Percentiles rank a stretch among this genome's conserved stretches.
These are phyloP conservation scores for Mythimna loreyi DNA, from an alignment of 2,888 invertebrate genomes.

Conservation along the genomic window DNA sequence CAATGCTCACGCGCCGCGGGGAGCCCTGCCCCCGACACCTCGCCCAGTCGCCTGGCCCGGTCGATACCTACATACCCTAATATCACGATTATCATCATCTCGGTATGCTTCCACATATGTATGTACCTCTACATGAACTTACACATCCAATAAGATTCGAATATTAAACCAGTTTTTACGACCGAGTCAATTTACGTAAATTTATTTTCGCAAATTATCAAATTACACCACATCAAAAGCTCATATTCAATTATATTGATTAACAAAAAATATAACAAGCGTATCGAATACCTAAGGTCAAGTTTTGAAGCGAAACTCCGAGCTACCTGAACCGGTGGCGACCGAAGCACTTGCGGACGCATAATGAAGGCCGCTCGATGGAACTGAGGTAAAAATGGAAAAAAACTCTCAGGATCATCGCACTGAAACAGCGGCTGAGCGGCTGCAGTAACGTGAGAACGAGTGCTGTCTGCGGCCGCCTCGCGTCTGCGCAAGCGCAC, in stretches of 20 bases:
- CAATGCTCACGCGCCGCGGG: slow-evolving; percentile 88
- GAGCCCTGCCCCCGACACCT: slow-evolving; percentile 85
- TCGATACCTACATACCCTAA: slow-evolving; percentile 78
- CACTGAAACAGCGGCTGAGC: slow-evolving; percentile 83
- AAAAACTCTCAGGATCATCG: slow-evolving; percentile 87
- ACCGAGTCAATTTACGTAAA: slow-evolving; percentile 76
- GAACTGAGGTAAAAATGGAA: slow-evolving; percentile 85
- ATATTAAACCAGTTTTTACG: slow-evolving; percentile 81
- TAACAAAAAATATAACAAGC: slow-evolving; percentile 85
- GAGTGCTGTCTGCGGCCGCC: slow-evolving; percentile 55
- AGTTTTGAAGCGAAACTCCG: slow-evolving; percentile 82
- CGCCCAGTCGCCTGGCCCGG: slow-evolving; percentile 75
- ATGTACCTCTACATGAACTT: slow-evolving; percentile 45
- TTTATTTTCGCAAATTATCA: slow-evolving; percentile 85
- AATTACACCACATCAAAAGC: slow-evolving; percentile 87
- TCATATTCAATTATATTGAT: slow-evolving; percentile 83
- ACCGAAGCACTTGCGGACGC: slow-evolving; percentile 83
- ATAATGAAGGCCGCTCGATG: slow-evolving; percentile 88
- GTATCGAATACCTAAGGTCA: slow-evolving; percentile 89
- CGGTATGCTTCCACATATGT: slow-evolving; percentile 65
- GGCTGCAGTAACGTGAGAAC: slow-evolving; percentile 80
- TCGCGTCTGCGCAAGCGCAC: slow-evolving; percentile 42
- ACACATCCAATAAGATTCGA: slow-evolving; percentile 65
- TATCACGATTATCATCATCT: slow-evolving; percentile 77
- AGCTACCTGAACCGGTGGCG: slow-evolving; percentile 88